phyloP scores from a whole-genome alignment of 2,797 vertebrate species.

The Cyprinodon diabolis region DNA sequence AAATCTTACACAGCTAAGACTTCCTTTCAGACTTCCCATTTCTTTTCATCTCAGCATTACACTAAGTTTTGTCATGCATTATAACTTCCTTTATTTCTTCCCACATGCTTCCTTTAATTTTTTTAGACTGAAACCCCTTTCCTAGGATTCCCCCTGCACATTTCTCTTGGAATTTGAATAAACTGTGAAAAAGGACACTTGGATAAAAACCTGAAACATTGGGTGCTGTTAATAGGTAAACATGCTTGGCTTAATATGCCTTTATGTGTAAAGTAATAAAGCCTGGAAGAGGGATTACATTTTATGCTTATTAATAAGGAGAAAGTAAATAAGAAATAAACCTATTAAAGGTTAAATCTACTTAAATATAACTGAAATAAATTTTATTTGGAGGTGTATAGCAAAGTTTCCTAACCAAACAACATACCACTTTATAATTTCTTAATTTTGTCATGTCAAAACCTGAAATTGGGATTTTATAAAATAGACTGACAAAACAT shows the following conservation, averaged over 20 bases:
- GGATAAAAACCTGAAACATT: background rate
- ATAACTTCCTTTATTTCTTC: slow-evolving; percentile 13
- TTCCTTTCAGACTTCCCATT: slow-evolving; percentile 13
- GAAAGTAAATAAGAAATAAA: background rate
- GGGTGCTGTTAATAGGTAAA: background rate
- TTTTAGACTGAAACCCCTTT: slow-evolving; percentile 4
- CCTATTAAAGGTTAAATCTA: background rate
- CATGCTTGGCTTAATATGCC: background rate
- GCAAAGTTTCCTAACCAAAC: background rate
- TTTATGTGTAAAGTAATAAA: background rate
- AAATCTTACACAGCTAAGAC: slow-evolving; percentile 9
- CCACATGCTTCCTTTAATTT: slow-evolving; percentile 1
- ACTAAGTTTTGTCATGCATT: background rate
- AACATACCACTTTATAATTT: background rate
- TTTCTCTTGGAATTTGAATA: background rate
- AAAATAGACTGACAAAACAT: too few relatives aligned
- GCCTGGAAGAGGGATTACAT: background rate
- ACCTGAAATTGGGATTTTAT: background rate
- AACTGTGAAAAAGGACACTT: background rate
- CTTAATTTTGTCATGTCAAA: background rate
- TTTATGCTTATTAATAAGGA: background rate
- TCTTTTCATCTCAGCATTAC: background rate
- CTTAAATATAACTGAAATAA: background rate
- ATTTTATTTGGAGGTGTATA: background rate
- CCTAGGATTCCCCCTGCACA: background rate